These are phyloP conservation scores for Misgurnus anguillicaudatus DNA, from an alignment of 2,113 vertebrate species.

Conservation along the genomic window DNA sequence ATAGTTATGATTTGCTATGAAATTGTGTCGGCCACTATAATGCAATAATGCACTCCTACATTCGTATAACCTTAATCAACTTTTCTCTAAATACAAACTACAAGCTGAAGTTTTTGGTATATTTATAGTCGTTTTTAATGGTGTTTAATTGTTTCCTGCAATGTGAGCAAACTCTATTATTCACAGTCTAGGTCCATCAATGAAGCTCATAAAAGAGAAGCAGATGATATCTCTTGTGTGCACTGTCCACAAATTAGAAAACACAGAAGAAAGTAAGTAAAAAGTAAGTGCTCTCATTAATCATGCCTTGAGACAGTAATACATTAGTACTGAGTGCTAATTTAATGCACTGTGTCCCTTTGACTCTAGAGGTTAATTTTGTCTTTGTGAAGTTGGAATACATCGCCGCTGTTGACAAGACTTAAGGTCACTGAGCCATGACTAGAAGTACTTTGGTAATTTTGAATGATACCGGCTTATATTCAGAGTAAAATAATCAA, in stretches of 20 bases:
- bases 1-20: too few species aligned
- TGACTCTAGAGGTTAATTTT: conserved; percentile 52
- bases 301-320: conserved; percentile 60
- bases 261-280: conserved; percentile 52
- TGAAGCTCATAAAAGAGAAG: conserved; percentile 51
- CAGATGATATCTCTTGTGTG: conserved; percentile 56
- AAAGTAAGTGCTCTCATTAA: conserved; percentile 64
- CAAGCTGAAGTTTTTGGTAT: background rate
- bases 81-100: too few species aligned
- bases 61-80: background rate
- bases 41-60: too few species aligned
- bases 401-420: conserved; percentile 47
- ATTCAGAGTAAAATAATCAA: conserved; percentile 25
- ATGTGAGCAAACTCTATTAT: conserved; percentile 13
- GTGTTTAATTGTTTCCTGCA: conserved; percentile 34
- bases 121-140: conserved; percentile 1
- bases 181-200: conserved; percentile 29
- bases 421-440: conserved; percentile 33
- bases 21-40: too few species aligned
- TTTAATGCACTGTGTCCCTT: conserved; percentile 49
- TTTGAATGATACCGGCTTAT: background rate
- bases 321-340: conserved; percentile 46
- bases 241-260: conserved; percentile 65
- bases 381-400: conserved; percentile 40
- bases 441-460: conserved; percentile 32